Evolutionary conservation across 2,797 vertebrate species (phyloP).

Genomic region (Hafferia zeledoni): DNA sequence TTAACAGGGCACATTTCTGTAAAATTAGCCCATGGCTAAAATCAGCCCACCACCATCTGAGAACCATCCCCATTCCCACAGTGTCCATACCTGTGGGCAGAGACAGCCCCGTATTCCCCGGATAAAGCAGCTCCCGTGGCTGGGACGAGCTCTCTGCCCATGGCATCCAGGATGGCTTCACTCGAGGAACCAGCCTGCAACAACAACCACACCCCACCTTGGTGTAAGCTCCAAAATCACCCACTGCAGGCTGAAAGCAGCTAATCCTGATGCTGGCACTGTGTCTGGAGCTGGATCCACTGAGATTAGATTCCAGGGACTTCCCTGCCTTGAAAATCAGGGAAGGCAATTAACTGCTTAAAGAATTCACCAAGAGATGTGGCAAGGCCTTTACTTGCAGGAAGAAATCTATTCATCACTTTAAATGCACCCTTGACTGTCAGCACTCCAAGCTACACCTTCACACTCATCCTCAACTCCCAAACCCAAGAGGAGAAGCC

Average conservation of each 20-base stretch:
- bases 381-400: neutral
- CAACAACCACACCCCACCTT: fast-evolving
- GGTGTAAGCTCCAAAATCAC: neutral
- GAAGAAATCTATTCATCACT: neutral
- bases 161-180: constrained; percentile 85
- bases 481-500: neutral
- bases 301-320: neutral
- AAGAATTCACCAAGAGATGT: neutral
- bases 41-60: fast-evolving
- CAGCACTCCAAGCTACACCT: neutral
- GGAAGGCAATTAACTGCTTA: neutral
- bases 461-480: neutral
- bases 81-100: constrained; percentile 76
- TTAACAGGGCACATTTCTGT: neutral
- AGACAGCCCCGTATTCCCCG: constrained; percentile 74
- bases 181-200: constrained; percentile 89
- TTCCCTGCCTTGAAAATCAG: neutral
- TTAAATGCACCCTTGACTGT: neutral
- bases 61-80: fast-evolving
- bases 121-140: constrained; percentile 79
- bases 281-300: fast-evolving
- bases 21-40: neutral
- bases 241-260: fast-evolving
- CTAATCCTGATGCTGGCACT: neutral
- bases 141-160: constrained; percentile 91